These are phyloP conservation scores for Caradrina clavipalpis DNA, from an alignment of 2,888 invertebrate genomes.

Conservation along the genomic window DNA sequence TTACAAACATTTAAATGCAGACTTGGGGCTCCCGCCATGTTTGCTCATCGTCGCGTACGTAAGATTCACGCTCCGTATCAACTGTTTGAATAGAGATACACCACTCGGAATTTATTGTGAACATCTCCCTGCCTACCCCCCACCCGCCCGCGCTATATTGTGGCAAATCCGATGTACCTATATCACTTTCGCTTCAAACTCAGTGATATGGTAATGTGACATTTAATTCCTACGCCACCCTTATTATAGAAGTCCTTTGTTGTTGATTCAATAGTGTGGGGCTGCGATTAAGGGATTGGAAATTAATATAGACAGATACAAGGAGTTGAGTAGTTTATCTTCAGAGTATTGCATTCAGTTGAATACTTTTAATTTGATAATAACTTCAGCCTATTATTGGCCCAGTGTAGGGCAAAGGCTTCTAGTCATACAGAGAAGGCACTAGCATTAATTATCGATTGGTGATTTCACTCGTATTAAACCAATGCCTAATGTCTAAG, in stretches of 20 bases:
- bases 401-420: no score
- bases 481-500: no score
- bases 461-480: no score
- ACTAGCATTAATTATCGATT: no score
- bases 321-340: background rate
- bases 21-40: conserved; percentile 74
- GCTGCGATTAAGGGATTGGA: conserved; percentile 46
- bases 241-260: conserved; percentile 73
- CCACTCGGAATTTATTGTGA: conserved; percentile 88
- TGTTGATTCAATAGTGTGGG: conserved; percentile 56
- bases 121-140: conserved; percentile 66
- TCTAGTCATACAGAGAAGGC: no score
- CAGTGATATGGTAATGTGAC: conserved; percentile 88
- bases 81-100: conserved; percentile 90
- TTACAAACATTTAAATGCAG: conserved; percentile 54
- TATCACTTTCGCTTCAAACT: conserved; percentile 88
- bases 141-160: conserved; percentile 76
- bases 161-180: conserved; percentile 83
- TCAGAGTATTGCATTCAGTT: background rate
- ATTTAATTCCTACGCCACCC: conserved; percentile 85
- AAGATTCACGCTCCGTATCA: conserved; percentile 87
- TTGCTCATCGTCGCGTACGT: conserved; percentile 84
- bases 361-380: background rate
- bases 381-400: no score
- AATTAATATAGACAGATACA: conserved; percentile 24